phyloP scores from a whole-genome alignment of 1,140 invertebrate genomes.

The Pseudomyrmex concolor region DNA sequence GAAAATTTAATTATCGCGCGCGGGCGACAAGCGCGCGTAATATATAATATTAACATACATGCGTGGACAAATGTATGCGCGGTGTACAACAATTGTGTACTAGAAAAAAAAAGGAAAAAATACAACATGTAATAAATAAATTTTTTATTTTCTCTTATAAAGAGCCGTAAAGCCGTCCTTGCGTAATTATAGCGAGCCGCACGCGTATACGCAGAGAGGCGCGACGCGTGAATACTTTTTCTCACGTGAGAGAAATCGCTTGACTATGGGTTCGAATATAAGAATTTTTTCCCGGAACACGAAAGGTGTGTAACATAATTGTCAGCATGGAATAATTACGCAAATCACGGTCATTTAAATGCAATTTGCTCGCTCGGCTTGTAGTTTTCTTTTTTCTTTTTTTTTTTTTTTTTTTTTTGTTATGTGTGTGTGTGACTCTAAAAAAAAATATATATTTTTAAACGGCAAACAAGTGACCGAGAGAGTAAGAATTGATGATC shows the following conservation, averaged over 20 bases:
- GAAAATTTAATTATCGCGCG: slow-evolving; percentile 7
- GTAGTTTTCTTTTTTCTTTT: background rate
- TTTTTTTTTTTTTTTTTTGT: too few species aligned
- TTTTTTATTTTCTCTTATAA: too few species aligned
- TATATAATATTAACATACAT: too few species aligned
- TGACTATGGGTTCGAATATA: background rate
- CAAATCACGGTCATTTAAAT: slow-evolving; percentile 11
- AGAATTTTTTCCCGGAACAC: slow-evolving; percentile 46
- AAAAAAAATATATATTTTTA: background rate
- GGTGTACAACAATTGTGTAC: too few species aligned
- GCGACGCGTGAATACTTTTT: slow-evolving; percentile 33
- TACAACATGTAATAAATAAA: background rate
- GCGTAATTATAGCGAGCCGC: too few species aligned
- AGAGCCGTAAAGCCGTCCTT: too few species aligned
- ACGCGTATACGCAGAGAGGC: background rate
- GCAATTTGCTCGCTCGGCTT: background rate
- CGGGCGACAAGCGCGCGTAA: too few species aligned
- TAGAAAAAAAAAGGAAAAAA: background rate
- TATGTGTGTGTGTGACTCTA: too few species aligned
- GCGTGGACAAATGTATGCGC: too few species aligned
- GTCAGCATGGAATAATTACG: slow-evolving; percentile 36
- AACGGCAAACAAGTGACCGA: background rate
- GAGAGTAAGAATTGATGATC: slow-evolving; percentile 12
- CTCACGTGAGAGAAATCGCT: slow-evolving; percentile 47
- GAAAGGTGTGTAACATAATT: slow-evolving; percentile 35